These are phyloP conservation scores for Melipona bicolor DNA, from an alignment of 2,888 invertebrate genomes.

Conservation along the genomic window DNA sequence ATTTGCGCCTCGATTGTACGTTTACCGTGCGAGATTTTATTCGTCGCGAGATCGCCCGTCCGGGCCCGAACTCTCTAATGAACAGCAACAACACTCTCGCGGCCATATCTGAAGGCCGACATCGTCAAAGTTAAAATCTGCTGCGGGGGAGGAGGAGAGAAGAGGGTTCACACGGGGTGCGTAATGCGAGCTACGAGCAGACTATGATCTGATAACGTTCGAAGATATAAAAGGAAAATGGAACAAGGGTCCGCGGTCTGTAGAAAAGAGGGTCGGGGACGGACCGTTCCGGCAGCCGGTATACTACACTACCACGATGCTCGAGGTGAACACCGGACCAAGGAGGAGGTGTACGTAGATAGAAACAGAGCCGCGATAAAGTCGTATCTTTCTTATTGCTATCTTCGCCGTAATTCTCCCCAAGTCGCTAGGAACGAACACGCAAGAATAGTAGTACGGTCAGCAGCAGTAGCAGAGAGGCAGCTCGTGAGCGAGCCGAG, in stretches of 20 bases:
- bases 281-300: conserved; percentile 17
- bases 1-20: neutral
- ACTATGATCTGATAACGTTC: conserved; percentile 50
- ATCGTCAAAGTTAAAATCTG: conserved; percentile 39
- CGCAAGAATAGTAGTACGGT: conserved; percentile 77
- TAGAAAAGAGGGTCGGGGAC: conserved; percentile 38
- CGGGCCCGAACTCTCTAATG: conserved; percentile 15
- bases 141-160: no score
- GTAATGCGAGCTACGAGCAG: conserved; percentile 35
- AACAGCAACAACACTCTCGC: conserved; percentile 19
- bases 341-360: conserved; percentile 53
- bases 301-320: neutral
- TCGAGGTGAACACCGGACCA: conserved; percentile 38
- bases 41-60: neutral
- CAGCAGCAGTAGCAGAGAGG: conserved; percentile 58
- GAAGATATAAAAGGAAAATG: conserved; percentile 52
- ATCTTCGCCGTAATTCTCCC: conserved; percentile 80
- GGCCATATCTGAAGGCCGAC: conserved; percentile 15
- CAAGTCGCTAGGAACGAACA: conserved; percentile 70
- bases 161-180: conserved; percentile 12
- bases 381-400: conserved; percentile 80
- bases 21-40: conserved; percentile 7
- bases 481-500: conserved; percentile 8
- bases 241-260: conserved; percentile 33
- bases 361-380: conserved; percentile 73